A percentile compares a stretch with the other conserved stretches of the same genome.
Conservation (phyloP, 2,113 vertebrate species). For the Passer montanus region DNA sequence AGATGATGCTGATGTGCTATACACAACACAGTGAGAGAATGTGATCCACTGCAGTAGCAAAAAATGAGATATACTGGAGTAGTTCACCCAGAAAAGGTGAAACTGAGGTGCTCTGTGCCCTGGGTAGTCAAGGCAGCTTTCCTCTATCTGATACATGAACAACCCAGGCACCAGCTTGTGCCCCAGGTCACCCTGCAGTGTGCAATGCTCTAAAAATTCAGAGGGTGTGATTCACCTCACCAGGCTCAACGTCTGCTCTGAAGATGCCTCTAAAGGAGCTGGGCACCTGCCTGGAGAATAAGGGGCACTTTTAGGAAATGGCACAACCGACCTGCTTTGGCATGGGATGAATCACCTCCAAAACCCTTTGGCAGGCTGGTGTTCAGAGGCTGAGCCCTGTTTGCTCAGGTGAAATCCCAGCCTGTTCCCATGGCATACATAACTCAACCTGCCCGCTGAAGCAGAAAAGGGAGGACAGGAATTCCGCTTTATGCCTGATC, state of each 20-base stretch:
- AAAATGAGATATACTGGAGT: background rate
- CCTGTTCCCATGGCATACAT: background rate
- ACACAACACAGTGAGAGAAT: background rate
- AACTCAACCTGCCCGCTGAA: background rate
- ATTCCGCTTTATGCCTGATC: background rate
- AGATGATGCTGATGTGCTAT: background rate
- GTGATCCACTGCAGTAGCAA: background rate
- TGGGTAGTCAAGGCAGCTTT: background rate
- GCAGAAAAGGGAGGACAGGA: background rate
- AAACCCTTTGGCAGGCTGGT: background rate
- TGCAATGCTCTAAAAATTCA: background rate
- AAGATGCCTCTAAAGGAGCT: background rate
- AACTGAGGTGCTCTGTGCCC: background rate
- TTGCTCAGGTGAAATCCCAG: background rate
- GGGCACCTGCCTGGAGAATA: background rate
- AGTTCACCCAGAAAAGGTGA: background rate
- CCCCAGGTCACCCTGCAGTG: background rate
- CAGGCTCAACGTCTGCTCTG: background rate
- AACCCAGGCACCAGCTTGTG: background rate
- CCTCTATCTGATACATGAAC: background rate
- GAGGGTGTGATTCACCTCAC: background rate
- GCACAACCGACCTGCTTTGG: background rate
- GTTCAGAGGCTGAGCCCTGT: background rate
- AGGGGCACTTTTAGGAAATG: background rate
- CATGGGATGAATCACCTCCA: background rate